Conservation (phyloP, 2,113 vertebrate species). For the Uropsilus gracilis region DNA sequence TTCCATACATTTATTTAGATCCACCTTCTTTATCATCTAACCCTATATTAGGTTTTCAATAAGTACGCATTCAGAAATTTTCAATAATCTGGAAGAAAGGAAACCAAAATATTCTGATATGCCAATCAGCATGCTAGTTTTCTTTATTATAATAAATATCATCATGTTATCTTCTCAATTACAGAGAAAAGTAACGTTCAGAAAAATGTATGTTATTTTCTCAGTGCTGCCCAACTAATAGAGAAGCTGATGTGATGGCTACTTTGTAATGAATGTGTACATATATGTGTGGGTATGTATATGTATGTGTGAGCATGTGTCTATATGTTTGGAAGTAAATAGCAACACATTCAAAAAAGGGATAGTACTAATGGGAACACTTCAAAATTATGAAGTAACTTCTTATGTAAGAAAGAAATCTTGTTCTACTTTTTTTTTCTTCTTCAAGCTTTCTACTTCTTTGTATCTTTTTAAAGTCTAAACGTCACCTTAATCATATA, state of each 20-base stretch:
- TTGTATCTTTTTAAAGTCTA: not conserved
- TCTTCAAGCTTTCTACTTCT: not conserved
- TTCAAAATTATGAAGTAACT: not conserved
- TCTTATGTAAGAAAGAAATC: not conserved
- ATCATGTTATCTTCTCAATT: not conserved
- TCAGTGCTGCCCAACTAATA: not conserved
- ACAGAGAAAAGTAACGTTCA: not conserved
- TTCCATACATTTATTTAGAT: not conserved
- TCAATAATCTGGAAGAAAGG: not conserved
- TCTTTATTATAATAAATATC: not conserved
- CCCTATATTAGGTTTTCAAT: not conserved
- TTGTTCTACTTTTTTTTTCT: not conserved
- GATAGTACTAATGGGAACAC: not conserved
- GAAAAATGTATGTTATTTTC: not conserved
- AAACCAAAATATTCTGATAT: not conserved
- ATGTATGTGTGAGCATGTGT: not conserved
- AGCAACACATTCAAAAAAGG: not conserved
- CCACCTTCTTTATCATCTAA: not conserved
- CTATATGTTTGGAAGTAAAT: not conserved
- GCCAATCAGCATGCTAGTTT: not conserved
- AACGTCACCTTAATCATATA: not conserved
- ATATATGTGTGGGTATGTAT: too few relatives aligned
- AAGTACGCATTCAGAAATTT: not conserved
- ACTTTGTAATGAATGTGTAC: too few relatives aligned
- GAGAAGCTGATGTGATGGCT: too few relatives aligned